Percentiles rank a stretch among this genome's conserved stretches.
phyloP scores from a whole-genome alignment of 2,113 vertebrate genomes.

The Lasiurus borealis region DNA sequence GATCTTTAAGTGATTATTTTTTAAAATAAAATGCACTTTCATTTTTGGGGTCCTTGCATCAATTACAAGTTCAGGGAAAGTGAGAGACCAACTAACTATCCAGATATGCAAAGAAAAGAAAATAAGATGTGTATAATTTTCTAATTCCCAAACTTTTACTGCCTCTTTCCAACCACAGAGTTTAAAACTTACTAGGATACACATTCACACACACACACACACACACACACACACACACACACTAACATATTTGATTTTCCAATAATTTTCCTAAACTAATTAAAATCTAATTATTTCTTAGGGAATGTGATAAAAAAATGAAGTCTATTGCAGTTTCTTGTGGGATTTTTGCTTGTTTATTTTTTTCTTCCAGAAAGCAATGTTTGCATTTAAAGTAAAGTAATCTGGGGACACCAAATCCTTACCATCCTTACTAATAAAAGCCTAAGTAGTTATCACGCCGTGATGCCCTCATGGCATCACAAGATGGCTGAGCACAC shows the following conservation, averaged over 20 bases:
- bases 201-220: too few relatives aligned
- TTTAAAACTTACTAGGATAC: background rate
- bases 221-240: background rate
- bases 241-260: background rate
- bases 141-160: background rate
- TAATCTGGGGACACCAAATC: slow-evolving; percentile 49
- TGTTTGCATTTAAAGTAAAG: slow-evolving; percentile 54
- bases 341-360: background rate
- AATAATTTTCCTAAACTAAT: background rate
- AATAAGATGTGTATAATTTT: background rate
- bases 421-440: background rate
- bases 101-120: background rate
- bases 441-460: too few relatives aligned
- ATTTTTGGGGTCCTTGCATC: background rate
- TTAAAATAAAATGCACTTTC: background rate
- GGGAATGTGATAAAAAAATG: background rate
- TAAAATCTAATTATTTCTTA: background rate
- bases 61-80: background rate
- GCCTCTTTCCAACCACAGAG: background rate
- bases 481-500: too few relatives aligned
- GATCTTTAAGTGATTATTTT: background rate
- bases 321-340: background rate
- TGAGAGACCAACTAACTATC: background rate
- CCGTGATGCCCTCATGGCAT: too few relatives aligned
- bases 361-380: slow-evolving; percentile 13